Base-by-base conservation (phyloP, 2,888 invertebrate genomes). In the Nemotelus pantherinus region DNA sequence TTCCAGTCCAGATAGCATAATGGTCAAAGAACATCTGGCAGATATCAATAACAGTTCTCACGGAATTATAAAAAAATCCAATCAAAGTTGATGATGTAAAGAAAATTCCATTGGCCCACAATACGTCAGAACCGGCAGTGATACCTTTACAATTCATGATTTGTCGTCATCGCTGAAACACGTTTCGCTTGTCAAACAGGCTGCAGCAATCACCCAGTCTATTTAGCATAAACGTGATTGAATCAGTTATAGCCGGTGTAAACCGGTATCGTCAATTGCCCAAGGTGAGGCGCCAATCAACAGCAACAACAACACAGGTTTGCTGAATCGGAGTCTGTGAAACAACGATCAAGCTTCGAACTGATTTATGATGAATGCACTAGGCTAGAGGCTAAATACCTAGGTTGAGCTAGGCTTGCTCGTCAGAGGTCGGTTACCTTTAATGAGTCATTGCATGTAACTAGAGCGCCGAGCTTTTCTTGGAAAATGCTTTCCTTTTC, bases 271-370 rank as follows among this genome's bases (percentile, higher is more conserved):
- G 50, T 39, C 44, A 48, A 63, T 47, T 74, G 25, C 41, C 48
- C 48, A 60, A 60, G 74, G 63, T 74, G 48, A 74, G 74, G 74
- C 74, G 74, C 74, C 74, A 57, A 45, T 57, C 67, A 68, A 3
- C 50, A 25, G 25, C 25, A 25, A 25, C 25, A 25, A 25, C 25
- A 25, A 25, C 25, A 25, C 25, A 25, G 25, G 25, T 1, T 25
- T 25, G 25, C 25, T 25, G 25, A 25, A 25, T 25, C 0, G 25
- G 25, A 25, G 25, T 25, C 25, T 25, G 25, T n/a, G n/a, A n/a
- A n/a, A n/a, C n/a, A n/a, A n/a, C 25, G 41, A 7, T 25, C 41
- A 39, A 60, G 60, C 60, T 60, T 7, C 25, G 25, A 41, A 39
- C 25, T 25, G 25, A 25, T 25, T 25, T 25, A 25, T 25, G 25